phyloP scores from a whole-genome alignment of 2,113 vertebrate genomes.

The Perognathus longimembris region DNA sequence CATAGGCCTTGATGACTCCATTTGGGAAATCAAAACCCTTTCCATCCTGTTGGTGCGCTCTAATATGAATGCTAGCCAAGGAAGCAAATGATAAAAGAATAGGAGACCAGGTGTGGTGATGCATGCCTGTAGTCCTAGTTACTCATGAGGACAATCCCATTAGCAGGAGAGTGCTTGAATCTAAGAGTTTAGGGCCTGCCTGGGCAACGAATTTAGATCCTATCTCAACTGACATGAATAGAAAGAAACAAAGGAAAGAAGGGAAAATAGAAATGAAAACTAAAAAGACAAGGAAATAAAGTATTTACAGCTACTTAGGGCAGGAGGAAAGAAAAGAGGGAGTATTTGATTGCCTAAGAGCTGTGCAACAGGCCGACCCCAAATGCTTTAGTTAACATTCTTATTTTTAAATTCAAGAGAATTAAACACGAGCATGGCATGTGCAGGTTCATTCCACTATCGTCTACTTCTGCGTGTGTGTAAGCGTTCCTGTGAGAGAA shows the following conservation, averaged over 20 bases:
- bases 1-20: background rate
- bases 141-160: background rate
- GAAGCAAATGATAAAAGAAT: background rate
- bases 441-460: background rate
- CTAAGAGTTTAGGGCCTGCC: background rate
- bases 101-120: background rate
- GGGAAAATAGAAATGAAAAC: background rate
- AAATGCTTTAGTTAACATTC: constrained; percentile 61
- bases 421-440: constrained; percentile 17
- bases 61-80: background rate
- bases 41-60: background rate
- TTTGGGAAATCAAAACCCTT: constrained; percentile 40
- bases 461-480: constrained; percentile 53
- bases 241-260: background rate
- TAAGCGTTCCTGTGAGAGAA: constrained; percentile 35
- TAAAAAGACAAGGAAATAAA: background rate
- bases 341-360: constrained; percentile 11
- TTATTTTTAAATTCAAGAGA: constrained; percentile 69
- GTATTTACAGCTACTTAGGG: background rate
- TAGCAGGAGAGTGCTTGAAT: background rate
- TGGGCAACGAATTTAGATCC: background rate
- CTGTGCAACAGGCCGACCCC: constrained; percentile 14
- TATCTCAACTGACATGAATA: background rate
- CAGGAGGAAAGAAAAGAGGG: constrained; percentile 9
- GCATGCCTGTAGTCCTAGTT: background rate